Evolutionary conservation across 2,888 invertebrate species (phyloP).

Genomic region (Euclidia mi): DNA sequence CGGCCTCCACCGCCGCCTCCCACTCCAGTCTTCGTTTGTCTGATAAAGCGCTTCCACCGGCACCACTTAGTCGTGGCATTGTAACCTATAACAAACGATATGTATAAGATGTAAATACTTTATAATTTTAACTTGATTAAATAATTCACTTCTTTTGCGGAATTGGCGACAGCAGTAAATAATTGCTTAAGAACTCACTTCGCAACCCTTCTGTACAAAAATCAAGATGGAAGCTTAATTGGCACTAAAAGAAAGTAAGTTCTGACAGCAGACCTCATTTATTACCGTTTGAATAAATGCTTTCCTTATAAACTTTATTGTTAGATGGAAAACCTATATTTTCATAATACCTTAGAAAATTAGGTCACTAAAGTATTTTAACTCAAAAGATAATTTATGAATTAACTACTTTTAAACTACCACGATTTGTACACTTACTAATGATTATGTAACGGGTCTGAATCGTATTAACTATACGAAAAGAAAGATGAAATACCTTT

Average conservation of each 20-base stretch:
- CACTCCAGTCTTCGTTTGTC: constrained; percentile 91
- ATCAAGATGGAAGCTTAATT: constrained; percentile 56
- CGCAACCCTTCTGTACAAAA: constrained; percentile 23
- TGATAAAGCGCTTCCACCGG: constrained; percentile 80
- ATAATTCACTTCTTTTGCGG: no score
- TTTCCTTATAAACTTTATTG: constrained; percentile 19
- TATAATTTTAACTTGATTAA: neutral
- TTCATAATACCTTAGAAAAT: neutral
- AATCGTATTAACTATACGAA: no score
- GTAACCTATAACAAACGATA: constrained; percentile 90
- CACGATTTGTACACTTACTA: no score
- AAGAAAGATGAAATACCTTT: no score
- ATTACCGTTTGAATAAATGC: constrained; percentile 47
- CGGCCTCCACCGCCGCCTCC: constrained; percentile 94
- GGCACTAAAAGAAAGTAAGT: constrained; percentile 61
- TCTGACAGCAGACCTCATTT: constrained; percentile 52
- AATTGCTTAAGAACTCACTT: constrained; percentile 21
- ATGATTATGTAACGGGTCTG: no score
- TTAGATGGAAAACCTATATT: no score
- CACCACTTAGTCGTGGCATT: constrained; percentile 91
- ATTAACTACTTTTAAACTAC: no score
- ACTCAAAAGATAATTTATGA: no score
- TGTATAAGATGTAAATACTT: neutral
- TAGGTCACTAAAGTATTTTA: no score
- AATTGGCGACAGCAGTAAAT: constrained; percentile 10